Percentiles rank a stretch among this genome's conserved stretches.
phyloP scores from a whole-genome alignment of 2,113 vertebrate species.

The Charina bottae region DNA sequence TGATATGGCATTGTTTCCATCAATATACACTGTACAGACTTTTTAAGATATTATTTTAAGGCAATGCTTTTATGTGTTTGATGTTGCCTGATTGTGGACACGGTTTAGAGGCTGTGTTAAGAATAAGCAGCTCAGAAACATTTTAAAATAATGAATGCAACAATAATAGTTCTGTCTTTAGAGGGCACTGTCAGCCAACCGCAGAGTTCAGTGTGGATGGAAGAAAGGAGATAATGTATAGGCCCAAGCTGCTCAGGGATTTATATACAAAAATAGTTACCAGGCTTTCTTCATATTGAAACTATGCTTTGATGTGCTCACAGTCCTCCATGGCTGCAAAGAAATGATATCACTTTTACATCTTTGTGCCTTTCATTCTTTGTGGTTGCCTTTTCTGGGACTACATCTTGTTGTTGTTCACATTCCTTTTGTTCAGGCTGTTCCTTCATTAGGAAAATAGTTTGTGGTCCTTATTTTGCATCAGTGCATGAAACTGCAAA shows the following conservation, averaged over 20 bases:
- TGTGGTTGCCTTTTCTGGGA: background rate
- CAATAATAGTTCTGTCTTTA: background rate
- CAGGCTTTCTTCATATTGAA: background rate
- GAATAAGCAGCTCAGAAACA: background rate
- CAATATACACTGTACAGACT: background rate
- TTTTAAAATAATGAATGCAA: background rate
- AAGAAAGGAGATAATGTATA: background rate
- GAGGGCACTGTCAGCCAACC: slow-evolving; percentile 17
- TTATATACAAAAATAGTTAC: background rate
- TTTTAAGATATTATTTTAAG: background rate
- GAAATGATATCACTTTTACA: fast-evolving
- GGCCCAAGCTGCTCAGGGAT: background rate
- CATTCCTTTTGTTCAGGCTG: slow-evolving; percentile 28
- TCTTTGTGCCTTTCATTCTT: background rate
- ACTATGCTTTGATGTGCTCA: background rate
- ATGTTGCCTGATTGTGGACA: background rate
- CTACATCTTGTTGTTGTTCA: slow-evolving; percentile 12
- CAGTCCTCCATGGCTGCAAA: fast-evolving
- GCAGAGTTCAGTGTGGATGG: background rate
- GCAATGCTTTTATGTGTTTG: background rate
- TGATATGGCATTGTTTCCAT: background rate
- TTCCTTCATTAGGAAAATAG: slow-evolving; percentile 41
- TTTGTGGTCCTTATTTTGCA: slow-evolving; percentile 54
- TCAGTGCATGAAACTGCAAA: slow-evolving; percentile 59
- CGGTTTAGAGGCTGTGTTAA: background rate